These are phyloP conservation scores for Andricus grossulariae DNA, from an alignment of 1,140 invertebrate genomes.

Conservation along the genomic window DNA sequence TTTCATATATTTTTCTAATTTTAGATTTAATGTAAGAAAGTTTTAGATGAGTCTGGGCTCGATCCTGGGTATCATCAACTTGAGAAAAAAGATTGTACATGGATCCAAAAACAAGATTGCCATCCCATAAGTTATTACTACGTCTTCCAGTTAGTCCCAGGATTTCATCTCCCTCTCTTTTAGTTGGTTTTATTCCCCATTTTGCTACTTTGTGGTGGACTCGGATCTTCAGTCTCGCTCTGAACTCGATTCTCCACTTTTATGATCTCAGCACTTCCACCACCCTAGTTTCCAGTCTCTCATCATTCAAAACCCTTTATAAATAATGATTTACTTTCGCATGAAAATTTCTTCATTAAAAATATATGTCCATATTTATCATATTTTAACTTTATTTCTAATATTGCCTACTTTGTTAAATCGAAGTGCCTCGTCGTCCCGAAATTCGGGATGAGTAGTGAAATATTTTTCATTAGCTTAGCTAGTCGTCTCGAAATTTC, in stretches of 20 bases:
- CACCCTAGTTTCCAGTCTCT: neutral
- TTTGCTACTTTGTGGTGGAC: slow-evolving; percentile 13
- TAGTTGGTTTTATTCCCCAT: slow-evolving; percentile 12
- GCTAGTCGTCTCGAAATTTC: too few species aligned
- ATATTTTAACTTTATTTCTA: too few species aligned
- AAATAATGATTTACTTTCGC: neutral
- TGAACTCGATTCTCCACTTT: neutral
- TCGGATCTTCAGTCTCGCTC: neutral
- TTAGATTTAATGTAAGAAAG: neutral
- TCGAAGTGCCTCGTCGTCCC: too few species aligned
- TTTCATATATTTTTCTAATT: neutral
- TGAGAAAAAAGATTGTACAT: neutral
- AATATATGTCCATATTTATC: too few species aligned
- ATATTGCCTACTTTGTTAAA: too few species aligned
- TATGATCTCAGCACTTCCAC: neutral
- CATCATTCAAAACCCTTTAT: neutral
- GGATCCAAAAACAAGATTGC: slow-evolving; percentile 10
- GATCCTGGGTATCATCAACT: neutral
- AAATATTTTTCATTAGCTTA: too few species aligned
- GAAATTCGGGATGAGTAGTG: too few species aligned
- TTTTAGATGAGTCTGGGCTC: too few species aligned
- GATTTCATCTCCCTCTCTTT: neutral
- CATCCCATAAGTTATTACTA: slow-evolving; percentile 26
- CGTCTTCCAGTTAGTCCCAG: slow-evolving; percentile 19
- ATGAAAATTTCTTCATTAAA: too few species aligned